A percentile compares a stretch with the other conserved stretches of the same genome.
Conservation (phyloP, 2,113 vertebrate species). For the Neolamprologus variostigma region DNA sequence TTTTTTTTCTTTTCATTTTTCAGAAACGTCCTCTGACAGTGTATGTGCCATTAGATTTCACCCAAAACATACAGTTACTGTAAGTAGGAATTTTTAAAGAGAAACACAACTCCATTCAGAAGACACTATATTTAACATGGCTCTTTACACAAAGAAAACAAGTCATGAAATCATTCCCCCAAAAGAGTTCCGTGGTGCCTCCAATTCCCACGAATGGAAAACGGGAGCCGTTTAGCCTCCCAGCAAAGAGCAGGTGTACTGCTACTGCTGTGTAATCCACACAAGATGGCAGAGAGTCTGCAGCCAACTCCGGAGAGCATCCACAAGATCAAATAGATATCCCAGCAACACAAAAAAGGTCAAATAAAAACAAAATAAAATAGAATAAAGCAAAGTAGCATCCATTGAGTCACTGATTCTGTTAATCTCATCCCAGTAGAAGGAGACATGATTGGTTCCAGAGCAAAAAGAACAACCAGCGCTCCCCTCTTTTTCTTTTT, state of each 20-base stretch:
- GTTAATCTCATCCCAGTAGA: slow-evolving; percentile 46
- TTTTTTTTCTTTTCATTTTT: slow-evolving; percentile 53
- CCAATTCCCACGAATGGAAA: not conserved
- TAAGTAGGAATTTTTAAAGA: slow-evolving; percentile 60
- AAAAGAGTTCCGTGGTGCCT: slow-evolving; percentile 42
- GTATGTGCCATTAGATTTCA: slow-evolving; percentile 58
- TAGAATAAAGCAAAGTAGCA: slow-evolving; percentile 9
- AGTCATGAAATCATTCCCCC: slow-evolving; percentile 52
- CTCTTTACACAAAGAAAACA: slow-evolving; percentile 75
- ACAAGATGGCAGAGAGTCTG: slow-evolving; percentile 46
- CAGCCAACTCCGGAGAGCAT: slow-evolving; percentile 22
- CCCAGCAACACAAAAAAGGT: not conserved
- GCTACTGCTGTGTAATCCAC: slow-evolving; percentile 61
- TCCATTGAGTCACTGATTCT: slow-evolving; percentile 45
- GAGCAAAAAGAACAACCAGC: slow-evolving; percentile 20
- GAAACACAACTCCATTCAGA: slow-evolving; percentile 71
- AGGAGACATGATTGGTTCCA: slow-evolving; percentile 27
- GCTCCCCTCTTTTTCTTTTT: not conserved
- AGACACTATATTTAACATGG: slow-evolving; percentile 74
- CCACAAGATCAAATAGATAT: slow-evolving; percentile 32
- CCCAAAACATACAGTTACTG: slow-evolving; percentile 62
- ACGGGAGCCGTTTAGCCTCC: slow-evolving; percentile 34
- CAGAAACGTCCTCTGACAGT: slow-evolving; percentile 68
- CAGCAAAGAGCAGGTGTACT: slow-evolving; percentile 75
- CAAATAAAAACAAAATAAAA: not conserved